phyloP scores from a whole-genome alignment of 2,888 invertebrate genomes.

The Drosophila subquinaria region DNA sequence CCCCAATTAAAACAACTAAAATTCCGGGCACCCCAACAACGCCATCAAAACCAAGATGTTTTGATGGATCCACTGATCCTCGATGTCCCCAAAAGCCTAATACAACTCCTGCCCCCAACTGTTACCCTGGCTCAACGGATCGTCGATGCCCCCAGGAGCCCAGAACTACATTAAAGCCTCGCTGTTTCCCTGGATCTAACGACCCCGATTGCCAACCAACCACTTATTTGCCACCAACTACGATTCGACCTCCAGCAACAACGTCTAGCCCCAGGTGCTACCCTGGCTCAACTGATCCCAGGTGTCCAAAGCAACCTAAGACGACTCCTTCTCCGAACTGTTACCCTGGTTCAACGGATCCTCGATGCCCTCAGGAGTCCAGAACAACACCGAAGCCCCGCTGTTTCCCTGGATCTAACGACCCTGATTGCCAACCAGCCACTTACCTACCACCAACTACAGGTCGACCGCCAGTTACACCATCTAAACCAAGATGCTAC shows the following conservation, averaged over 20 bases:
- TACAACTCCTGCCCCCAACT: constrained; percentile 60
- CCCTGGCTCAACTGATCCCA: constrained; percentile 81
- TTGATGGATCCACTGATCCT: constrained; percentile 7
- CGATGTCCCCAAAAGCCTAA: constrained; percentile 21
- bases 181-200: constrained; percentile 70
- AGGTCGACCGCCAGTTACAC: constrained; percentile 1
- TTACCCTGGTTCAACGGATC: constrained; percentile 55
- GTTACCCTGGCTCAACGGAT: constrained; percentile 60
- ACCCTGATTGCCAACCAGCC: constrained; percentile 20
- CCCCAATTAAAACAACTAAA: constrained; percentile 15
- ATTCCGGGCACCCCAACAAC: constrained; percentile 7
- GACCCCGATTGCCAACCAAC: constrained; percentile 59
- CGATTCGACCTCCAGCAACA: not conserved
- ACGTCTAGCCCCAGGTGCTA: constrained; percentile 21
- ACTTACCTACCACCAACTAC: constrained; percentile 9
- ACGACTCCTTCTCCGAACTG: constrained; percentile 9
- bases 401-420: constrained; percentile 29
- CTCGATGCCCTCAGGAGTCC: constrained; percentile 69
- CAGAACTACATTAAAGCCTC: constrained; percentile 3
- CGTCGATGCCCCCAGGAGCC: constrained; percentile 77
- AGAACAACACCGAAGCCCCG: constrained; percentile 14
- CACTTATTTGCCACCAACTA: constrained; percentile 11
- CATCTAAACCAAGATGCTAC: constrained; percentile 17
- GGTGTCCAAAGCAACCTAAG: constrained; percentile 15
- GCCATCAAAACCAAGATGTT: constrained; percentile 6